Evolutionary conservation across 2,888 invertebrate species (phyloP).

Genomic region (Calephelis perditalis): DNA sequence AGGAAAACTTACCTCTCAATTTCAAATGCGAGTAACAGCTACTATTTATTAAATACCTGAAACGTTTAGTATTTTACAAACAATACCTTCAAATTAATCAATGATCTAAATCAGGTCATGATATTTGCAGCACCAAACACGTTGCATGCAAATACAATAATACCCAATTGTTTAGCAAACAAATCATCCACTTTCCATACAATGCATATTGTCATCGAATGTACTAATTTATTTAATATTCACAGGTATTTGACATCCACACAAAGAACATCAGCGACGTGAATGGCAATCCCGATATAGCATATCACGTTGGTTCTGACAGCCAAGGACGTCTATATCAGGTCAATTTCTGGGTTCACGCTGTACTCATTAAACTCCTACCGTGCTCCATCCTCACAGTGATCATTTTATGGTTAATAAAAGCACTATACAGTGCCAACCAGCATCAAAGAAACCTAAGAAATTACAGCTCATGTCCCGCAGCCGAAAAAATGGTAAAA

Average conservation of each 20-base stretch:
- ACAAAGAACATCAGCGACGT: slow-evolving; percentile 66
- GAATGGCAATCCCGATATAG: slow-evolving; percentile 51
- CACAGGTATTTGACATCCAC: slow-evolving; percentile 68
- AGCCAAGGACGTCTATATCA: slow-evolving; percentile 80
- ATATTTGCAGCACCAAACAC: background rate
- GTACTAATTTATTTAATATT: slow-evolving; percentile 32
- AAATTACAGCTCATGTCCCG: slow-evolving; percentile 79
- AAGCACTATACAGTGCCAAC: slow-evolving; percentile 86
- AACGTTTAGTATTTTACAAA: too few relatives aligned
- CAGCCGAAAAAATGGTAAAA: slow-evolving; percentile 63
- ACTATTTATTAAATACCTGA: too few relatives aligned
- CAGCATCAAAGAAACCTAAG: slow-evolving; percentile 84
- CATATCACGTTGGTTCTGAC: slow-evolving; percentile 73
- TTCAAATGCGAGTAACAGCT: too few relatives aligned
- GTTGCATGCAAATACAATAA: background rate
- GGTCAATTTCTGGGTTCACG: slow-evolving; percentile 89
- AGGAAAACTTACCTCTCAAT: too few relatives aligned
- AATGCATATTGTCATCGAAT: slow-evolving; percentile 43
- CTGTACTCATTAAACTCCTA: slow-evolving; percentile 87
- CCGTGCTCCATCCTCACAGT: slow-evolving; percentile 88
- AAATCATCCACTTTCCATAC: slow-evolving; percentile 30
- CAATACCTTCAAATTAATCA: too few relatives aligned
- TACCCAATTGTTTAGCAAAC: slow-evolving; percentile 1
- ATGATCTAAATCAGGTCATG: background rate
- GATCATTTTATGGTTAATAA: slow-evolving; percentile 83